Conservation (phyloP, 2,888 invertebrate genomes). For the Drosophila antonietae region DNA sequence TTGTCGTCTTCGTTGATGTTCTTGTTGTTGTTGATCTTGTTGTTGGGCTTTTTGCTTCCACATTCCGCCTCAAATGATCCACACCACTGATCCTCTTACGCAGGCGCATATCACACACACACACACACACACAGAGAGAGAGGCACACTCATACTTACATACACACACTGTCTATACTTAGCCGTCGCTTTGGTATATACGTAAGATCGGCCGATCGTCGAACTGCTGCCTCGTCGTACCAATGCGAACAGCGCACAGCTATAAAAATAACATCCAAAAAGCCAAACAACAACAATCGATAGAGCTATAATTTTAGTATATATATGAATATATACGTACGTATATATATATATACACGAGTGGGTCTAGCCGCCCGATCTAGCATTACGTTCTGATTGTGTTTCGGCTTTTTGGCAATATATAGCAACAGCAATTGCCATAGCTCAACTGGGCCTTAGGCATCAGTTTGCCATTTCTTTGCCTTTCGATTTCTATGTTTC, state of each 20-base stretch:
- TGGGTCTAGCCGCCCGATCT: slow-evolving; percentile 52
- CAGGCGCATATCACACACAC: slow-evolving; percentile 61
- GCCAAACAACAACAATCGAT: slow-evolving; percentile 24
- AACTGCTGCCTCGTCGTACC: slow-evolving; percentile 43
- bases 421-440: slow-evolving; percentile 29
- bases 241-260: slow-evolving; percentile 43
- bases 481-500: slow-evolving; percentile 2
- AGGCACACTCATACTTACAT: slow-evolving; percentile 6
- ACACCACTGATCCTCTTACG: slow-evolving; percentile 62
- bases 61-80: slow-evolving; percentile 61
- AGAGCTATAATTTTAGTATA: slow-evolving; percentile 15
- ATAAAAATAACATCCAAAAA: slow-evolving; percentile 68
- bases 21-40: slow-evolving; percentile 14
- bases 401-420: slow-evolving; percentile 67
- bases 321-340: background rate
- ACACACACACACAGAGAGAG: slow-evolving; percentile 3
- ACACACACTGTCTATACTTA: slow-evolving; percentile 64
- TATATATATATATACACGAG: background rate
- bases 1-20: slow-evolving; percentile 22
- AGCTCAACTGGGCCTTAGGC: slow-evolving; percentile 49
- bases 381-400: slow-evolving; percentile 56
- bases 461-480: slow-evolving; percentile 63
- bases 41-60: slow-evolving; percentile 40
- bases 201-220: slow-evolving; percentile 66
- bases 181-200: slow-evolving; percentile 56